Conservation (phyloP, 2,113 vertebrate genomes). For the Coracopsis vasa region DNA sequence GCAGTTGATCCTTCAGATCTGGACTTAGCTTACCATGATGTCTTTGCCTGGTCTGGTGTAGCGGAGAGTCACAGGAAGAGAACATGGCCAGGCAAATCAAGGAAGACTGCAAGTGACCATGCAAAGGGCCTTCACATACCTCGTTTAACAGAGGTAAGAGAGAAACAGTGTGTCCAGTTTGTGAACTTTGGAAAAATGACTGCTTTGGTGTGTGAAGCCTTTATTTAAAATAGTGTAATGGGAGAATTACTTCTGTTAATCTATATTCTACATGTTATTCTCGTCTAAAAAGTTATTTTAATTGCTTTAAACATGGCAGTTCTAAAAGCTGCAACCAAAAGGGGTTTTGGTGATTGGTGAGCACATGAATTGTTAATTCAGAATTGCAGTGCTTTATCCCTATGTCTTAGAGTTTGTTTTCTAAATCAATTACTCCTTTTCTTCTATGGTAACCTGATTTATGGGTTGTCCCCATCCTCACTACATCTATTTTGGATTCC, state of each 20-base stretch:
- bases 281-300: background rate
- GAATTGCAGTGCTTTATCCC: background rate
- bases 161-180: background rate
- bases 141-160: conserved; percentile 90
- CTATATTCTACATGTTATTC: background rate
- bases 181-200: background rate
- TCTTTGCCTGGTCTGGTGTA: conserved; percentile 96
- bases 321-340: background rate
- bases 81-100: conserved; percentile 93
- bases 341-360: background rate
- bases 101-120: conserved; percentile 91
- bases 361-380: background rate
- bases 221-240: background rate
- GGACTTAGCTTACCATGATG: conserved; percentile 96
- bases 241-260: background rate
- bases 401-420: background rate
- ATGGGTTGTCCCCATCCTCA: background rate
- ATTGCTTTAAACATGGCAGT: background rate
- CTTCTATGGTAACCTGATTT: background rate
- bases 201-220: background rate
- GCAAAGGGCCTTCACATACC: conserved; percentile 95
- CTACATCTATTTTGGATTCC: background rate
- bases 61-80: conserved; percentile 91
- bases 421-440: background rate
- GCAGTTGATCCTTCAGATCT: conserved; percentile 95